These are phyloP conservation scores for Stegodyphus mimosarum DNA, from an alignment of 1,140 invertebrate genomes.

Conservation along the genomic window DNA sequence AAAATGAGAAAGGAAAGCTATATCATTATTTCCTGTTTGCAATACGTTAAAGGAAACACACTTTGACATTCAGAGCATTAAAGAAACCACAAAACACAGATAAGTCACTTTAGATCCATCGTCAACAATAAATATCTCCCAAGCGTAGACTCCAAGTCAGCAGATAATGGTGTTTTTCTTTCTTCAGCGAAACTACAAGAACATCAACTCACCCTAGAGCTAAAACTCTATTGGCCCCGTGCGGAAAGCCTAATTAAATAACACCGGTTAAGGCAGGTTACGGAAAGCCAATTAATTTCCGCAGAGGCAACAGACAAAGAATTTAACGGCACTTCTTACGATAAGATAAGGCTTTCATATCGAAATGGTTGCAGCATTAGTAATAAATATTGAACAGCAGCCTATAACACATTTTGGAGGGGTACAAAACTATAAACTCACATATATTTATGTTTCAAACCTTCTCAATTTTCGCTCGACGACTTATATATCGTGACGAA, in stretches of 20 bases:
- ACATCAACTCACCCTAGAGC: constrained; percentile 50
- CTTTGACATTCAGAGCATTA: constrained; percentile 37
- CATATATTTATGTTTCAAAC: too few species aligned
- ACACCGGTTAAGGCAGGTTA: constrained; percentile 52
- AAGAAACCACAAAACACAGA: constrained; percentile 9
- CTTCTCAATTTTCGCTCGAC: too few species aligned
- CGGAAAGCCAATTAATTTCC: constrained; percentile 57
- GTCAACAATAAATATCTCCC: constrained; percentile 50
- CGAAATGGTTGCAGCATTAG: background rate
- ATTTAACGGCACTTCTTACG: constrained; percentile 21
- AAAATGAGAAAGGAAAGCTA: too few species aligned
- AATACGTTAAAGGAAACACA: constrained; percentile 1
- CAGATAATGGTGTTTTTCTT: constrained; percentile 51
- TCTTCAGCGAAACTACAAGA: constrained; percentile 36
- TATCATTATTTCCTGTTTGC: too few species aligned
- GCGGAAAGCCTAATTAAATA: constrained; percentile 56
- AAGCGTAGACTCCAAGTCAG: constrained; percentile 41
- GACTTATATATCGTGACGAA: too few species aligned
- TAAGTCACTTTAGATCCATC: constrained; percentile 47
- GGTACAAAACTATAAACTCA: too few species aligned
- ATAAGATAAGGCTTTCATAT: background rate
- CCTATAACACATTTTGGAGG: background rate
- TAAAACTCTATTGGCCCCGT: constrained; percentile 51
- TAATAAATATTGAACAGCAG: background rate
- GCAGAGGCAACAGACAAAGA: constrained; percentile 30